Base-by-base conservation (phyloP, 2,888 invertebrate genomes). In the Agrilus cyanescens region DNA sequence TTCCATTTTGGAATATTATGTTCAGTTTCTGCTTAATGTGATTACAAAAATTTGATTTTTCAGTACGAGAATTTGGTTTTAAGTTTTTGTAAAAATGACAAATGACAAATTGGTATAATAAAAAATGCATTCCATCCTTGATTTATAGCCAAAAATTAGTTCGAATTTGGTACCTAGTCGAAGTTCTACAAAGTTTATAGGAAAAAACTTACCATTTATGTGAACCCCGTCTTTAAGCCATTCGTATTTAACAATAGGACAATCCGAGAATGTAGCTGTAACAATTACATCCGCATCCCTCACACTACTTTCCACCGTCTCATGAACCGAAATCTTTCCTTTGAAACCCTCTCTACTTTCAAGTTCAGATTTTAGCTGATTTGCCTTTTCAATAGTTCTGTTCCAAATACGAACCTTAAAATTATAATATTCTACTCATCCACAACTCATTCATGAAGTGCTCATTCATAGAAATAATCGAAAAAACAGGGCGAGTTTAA, bases 271-370 rank as follows among this genome's bases (percentile, higher is more conserved):
- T 2, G 80, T 80, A 1, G 73, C 73, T 2, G 78, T 76, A 30
- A 78, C 70, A 44, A 82, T 71, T 18, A 81, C 70, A 62, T 81
- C 79, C 2, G 78, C 78, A 47, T 67, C 62, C 32, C 54, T 54
- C 0, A 75, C 74, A 38, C 77, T 76, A 16, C 69, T 68, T 40
- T 68, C 58, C 0, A 63, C 61, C 25, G 58, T 63, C 41, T 57
- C 51, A 41, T 53, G 45, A 18, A 43, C 47, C 43, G 46, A 50
- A 46, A 58, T 57, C 8, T 44, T 44, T 5, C 37, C 37, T 14
- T 29, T n/a, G 46, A 43, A n/a, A 41, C 41, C 15, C 41, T 40
- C 33, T 44, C 47, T 43, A 37, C 43, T 12, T 37, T 61, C 58
- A 39, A 73, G 53, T 34, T 66, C 60, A 2, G 50, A 45, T 3